Evolutionary conservation across 1,140 invertebrate genomes (phyloP), one percentile per base, ranked within the genome.

Genomic region (Diuraphis noxia): DNA sequence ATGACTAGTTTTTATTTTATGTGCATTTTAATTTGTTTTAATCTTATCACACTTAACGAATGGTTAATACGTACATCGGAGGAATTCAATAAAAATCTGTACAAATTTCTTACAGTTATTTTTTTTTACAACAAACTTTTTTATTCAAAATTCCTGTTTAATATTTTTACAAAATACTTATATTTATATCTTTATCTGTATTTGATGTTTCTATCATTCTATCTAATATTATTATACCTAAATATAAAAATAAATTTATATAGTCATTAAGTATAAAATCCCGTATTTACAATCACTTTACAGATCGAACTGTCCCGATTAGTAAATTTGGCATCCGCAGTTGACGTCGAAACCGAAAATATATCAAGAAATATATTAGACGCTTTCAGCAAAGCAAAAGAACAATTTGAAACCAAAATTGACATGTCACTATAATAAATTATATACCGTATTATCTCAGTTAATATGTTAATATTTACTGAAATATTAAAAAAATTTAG

Each of bases 301-400:
- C n/a, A 85, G 82, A 36, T 85, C 17, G 41, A 46, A 34, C 13
- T 21, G 43, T 34, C 82, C 21, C 41, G 41, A 36, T 46, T 85
- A 46, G 25, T 85, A 34, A 43, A n/a, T 34, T 25, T 85, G 30
- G 2, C 82, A 9, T 85, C 82, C 6, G 40, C 82, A 9, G 82
- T 85, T 34, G 82, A 85, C 17, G 41, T 30, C 0, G 82, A 85
- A 85, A 85, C 41, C 8, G 41, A 46, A 46, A 85, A 43, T 34
- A 21, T 46, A 43, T n/a, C 82, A n/a, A 43, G 41, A 85, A 85
- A 30, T 46, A 85, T 85, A 85, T 46, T 85, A n/a, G 82, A 85
- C 13, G 41, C 43, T 84, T 38, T 88, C 88, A 43, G 79, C 4
- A 82, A 49, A 30, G 41, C 49, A 36, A 63, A 81, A 30, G 79